A percentile compares a stretch with the other conserved stretches of the same genome.
Conservation (phyloP, 2,888 invertebrate species). For the Agrochola litura region DNA sequence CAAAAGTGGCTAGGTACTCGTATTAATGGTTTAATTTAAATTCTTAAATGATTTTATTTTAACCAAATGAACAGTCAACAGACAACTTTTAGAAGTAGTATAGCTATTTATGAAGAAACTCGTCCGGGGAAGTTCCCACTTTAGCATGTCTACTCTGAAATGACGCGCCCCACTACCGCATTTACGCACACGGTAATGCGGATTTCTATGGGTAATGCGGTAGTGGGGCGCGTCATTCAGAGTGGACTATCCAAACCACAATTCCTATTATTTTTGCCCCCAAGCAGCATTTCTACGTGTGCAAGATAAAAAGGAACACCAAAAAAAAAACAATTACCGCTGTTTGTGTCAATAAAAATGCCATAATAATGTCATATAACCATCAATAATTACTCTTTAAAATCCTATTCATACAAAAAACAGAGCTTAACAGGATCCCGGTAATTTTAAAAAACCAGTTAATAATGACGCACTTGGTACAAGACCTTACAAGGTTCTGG, state of each 20-base stretch:
- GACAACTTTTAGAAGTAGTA: not conserved
- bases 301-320: not conserved
- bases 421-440: conserved; percentile 6
- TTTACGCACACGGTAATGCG: too few species aligned
- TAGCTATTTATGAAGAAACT: not conserved
- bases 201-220: too few species aligned
- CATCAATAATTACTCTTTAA: not conserved
- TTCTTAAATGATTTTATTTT: not conserved
- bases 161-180: too few species aligned
- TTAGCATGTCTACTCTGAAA: too few species aligned
- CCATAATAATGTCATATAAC: not conserved
- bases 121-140: too few species aligned
- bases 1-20: not conserved
- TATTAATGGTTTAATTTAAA: not conserved
- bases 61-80: not conserved
- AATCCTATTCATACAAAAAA: conserved; percentile 9
- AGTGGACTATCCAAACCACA: too few species aligned
- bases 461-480: conserved; percentile 32
- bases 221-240: too few species aligned
- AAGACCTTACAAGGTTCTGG: conserved; percentile 36
- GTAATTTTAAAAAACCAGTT: conserved; percentile 33
- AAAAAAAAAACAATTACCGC: not conserved
- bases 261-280: too few species aligned
- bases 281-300: too few species aligned
- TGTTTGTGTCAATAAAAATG: not conserved